phyloP scores from a whole-genome alignment of 2,113 vertebrate genomes.

The Dromas ardeola region DNA sequence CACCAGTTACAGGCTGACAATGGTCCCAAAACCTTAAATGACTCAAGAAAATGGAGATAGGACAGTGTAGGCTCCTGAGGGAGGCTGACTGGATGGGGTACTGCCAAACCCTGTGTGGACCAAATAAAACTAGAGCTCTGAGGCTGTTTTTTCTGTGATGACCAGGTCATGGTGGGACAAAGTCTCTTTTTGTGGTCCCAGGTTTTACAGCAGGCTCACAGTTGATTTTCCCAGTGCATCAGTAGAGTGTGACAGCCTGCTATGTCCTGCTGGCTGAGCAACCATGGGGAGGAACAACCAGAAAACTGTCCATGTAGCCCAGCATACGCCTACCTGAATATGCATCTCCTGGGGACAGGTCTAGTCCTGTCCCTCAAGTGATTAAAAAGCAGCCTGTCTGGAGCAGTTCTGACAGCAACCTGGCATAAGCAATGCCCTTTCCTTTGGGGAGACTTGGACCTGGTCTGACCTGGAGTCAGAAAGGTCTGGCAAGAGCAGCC shows the following conservation, averaged over 20 bases:
- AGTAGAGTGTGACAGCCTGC: background rate
- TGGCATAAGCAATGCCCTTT: background rate
- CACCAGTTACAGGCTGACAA: background rate
- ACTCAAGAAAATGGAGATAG: background rate
- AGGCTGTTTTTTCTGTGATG: background rate
- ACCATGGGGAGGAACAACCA: background rate
- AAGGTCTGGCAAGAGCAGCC: background rate
- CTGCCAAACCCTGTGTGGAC: background rate
- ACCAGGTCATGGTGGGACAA: background rate
- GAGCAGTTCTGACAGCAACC: background rate
- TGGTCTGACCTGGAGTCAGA: background rate
- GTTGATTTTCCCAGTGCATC: background rate
- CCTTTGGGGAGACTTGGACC: background rate
- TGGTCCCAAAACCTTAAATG: background rate
- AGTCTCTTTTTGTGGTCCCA: background rate
- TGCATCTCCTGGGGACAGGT: background rate
- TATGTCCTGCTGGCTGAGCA: background rate
- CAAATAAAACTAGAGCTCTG: background rate
- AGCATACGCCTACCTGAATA: background rate
- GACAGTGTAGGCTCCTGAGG: background rate
- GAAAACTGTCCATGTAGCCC: background rate
- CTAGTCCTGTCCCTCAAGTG: background rate
- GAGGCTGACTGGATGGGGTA: background rate
- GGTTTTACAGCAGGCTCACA: background rate
- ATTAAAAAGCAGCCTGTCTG: background rate